These are phyloP conservation scores for Limnephilus marmoratus DNA, from an alignment of 2,888 invertebrate genomes.

Conservation along the genomic window DNA sequence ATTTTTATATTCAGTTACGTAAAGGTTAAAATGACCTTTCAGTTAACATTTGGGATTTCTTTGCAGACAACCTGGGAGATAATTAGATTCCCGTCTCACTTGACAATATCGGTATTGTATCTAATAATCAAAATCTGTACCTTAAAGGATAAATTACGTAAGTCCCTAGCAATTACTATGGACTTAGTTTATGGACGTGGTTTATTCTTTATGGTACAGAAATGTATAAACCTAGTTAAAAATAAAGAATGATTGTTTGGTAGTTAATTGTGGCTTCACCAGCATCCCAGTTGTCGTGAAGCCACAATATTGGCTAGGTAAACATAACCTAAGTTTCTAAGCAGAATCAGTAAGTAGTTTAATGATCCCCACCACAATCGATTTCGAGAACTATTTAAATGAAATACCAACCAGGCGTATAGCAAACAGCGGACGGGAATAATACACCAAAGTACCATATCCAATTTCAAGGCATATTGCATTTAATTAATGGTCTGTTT, in stretches of 20 bases:
- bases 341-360: background rate
- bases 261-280: background rate
- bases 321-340: background rate
- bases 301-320: background rate
- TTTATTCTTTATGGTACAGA: too few relatives aligned
- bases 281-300: background rate
- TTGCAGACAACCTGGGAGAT: too few relatives aligned
- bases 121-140: too few relatives aligned
- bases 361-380: background rate
- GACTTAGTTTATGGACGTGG: too few relatives aligned
- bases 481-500: constrained; percentile 66
- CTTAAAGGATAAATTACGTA: too few relatives aligned
- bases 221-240: background rate
- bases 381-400: constrained; percentile 59
- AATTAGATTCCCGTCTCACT: too few relatives aligned
- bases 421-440: constrained; percentile 53
- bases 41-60: too few relatives aligned
- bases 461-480: constrained; percentile 66
- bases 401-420: constrained; percentile 53
- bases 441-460: constrained; percentile 62
- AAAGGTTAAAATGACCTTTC: too few relatives aligned
- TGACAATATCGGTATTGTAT: too few relatives aligned
- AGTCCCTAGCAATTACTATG: too few relatives aligned
- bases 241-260: background rate
- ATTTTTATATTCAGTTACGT: too few relatives aligned